phyloP scores from a whole-genome alignment of 2,888 invertebrate genomes.

The Cacoxenus indagator region DNA sequence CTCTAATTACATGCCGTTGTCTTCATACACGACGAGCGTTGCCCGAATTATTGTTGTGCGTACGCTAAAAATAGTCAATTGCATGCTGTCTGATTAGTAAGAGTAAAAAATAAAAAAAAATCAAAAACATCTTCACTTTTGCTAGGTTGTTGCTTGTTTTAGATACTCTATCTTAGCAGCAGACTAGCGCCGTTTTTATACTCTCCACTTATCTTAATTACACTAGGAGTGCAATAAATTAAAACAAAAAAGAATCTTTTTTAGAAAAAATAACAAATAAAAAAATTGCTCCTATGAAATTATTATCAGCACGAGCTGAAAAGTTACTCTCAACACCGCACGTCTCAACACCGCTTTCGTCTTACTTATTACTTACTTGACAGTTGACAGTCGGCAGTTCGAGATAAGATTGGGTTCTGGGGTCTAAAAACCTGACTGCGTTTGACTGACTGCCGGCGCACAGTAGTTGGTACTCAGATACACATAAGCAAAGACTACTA shows the following conservation, averaged over 20 bases:
- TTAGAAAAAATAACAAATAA: conserved; percentile 8
- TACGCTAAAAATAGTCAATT: not conserved
- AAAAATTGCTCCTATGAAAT: not conserved
- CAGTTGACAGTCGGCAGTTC: conserved; percentile 42
- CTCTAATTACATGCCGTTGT: conserved; percentile 14
- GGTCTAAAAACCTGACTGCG: conserved; percentile 51
- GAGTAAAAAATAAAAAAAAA: not conserved
- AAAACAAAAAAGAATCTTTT: not conserved
- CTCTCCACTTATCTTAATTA: conserved; percentile 56
- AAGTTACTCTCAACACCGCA: not conserved
- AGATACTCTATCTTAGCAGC: not conserved
- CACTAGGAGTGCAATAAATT: conserved; percentile 54
- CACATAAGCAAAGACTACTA: conserved; percentile 21
- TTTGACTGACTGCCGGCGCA: conserved; percentile 32
- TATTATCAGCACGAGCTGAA: conserved; percentile 11
- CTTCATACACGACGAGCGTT: not conserved
- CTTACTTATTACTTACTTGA: conserved; percentile 33
- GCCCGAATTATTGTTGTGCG: not conserved
- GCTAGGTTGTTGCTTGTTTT: not conserved
- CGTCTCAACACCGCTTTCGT: not conserved
- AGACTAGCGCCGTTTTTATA: not conserved
- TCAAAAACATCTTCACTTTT: not conserved
- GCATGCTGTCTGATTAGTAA: not conserved
- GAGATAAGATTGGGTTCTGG: conserved; percentile 61
- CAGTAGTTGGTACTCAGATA: conserved; percentile 50